Percentiles rank a stretch among this genome's conserved stretches.
Conservation (phyloP, 1,140 invertebrate species). For the Drosophila trapezifrons region DNA sequence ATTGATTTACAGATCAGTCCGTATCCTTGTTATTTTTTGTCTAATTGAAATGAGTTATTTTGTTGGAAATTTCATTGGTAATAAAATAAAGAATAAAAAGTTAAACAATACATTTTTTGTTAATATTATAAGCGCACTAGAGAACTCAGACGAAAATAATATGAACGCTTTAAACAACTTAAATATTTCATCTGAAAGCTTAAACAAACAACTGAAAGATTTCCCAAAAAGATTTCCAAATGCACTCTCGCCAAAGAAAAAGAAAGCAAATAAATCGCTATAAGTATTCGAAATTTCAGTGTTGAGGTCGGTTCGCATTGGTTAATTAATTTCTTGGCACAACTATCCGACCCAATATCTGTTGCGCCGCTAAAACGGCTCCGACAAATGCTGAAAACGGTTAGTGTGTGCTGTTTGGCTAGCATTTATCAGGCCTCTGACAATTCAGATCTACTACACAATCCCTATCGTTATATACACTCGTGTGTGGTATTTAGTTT, state of each 20-base stretch:
- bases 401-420: conserved; percentile 23
- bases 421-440: conserved; percentile 51
- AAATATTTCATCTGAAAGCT: too few relatives aligned
- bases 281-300: conserved; percentile 18
- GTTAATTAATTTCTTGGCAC: conserved; percentile 80
- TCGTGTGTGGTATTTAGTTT: conserved; percentile 29
- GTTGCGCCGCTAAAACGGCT: conserved; percentile 16
- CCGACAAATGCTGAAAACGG: conserved; percentile 13
- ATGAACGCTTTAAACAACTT: conserved; percentile 1
- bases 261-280: conserved; percentile 6
- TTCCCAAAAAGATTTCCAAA: conserved; percentile 26
- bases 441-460: conserved; percentile 39
- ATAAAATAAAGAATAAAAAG: too few relatives aligned
- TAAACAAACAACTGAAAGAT: too few relatives aligned
- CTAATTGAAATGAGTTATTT: too few relatives aligned
- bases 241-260: not conserved
- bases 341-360: conserved; percentile 38
- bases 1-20: too few relatives aligned
- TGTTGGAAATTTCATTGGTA: too few relatives aligned
- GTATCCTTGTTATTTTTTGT: too few relatives aligned
- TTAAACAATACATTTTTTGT: too few relatives aligned
- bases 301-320: conserved; percentile 31
- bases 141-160: not conserved
- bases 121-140: too few relatives aligned
- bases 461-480: conserved; percentile 7